Base-by-base conservation (phyloP, 2,797 vertebrate species). In the Malacoraja senta region DNA sequence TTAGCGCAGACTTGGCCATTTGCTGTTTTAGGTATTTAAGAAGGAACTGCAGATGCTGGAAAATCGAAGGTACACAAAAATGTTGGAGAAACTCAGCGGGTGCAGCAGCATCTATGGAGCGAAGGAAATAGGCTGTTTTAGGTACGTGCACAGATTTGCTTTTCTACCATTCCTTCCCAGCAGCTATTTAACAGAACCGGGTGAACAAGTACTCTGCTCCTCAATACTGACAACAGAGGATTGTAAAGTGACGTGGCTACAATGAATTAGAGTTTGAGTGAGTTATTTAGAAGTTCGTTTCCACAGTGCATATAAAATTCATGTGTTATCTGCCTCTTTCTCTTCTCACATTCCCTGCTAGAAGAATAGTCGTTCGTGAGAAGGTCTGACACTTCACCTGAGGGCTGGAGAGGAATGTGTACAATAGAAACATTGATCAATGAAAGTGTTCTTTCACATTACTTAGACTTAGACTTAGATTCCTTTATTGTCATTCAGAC, bases 371-470 rank as follows among this genome's bases (percentile, higher is more conserved):
- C 24, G 32, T 68, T 88, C 1, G 10, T 88, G 65, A 68, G 7
- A 65, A 88, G 65, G 58, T 65, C 19, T 88, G 32, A 88, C 29
- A 88, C 29, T 65, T 88, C 17, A 32, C 19, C 61, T 21, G n/a
- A 84, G 81, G 61, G 84, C n/a, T 88, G 61, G 84, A 68, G 19
- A 17, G 19, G 1, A 68, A 0, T 68, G n/a, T 68, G n/a, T 35
- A 88, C 13, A 68, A 92, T 29, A 32, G 71, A 92, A 92, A n/a
- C 38, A 74, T 92, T 92, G 12, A 12, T 92, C 44, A 72, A n/a
- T 92, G 29, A 53, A 1, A 24, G 71, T 26, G 24, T 29, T 74
- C 15, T 68, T 26, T 44, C 44, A 74, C 26, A 3, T 74, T n/a
- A n/a, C n/a, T n/a, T n/a, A n/a, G n/a, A n/a, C n/a, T n/a, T n/a